Base-by-base conservation (phyloP, 1,140 invertebrate species). In the Stegodyphus mimosarum region DNA sequence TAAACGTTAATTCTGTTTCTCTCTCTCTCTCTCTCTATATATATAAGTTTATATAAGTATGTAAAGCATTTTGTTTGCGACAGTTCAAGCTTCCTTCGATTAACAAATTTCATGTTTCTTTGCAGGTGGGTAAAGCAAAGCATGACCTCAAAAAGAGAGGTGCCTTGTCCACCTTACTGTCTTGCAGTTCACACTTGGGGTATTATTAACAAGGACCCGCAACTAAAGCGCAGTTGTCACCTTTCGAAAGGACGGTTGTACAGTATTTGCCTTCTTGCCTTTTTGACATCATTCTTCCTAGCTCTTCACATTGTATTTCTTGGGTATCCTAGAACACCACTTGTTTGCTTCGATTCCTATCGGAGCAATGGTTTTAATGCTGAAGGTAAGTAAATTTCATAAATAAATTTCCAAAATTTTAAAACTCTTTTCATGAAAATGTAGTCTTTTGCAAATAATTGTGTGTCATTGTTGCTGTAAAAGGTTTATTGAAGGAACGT, bases 271-370 rank as follows among this genome's bases (percentile, higher is more conserved):
- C 70, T 87, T 7, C 55, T 87, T 33, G 86, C 79, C 51, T 83
- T 83, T 49, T 51, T 87, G 11, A 74, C 84, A 15, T 87, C 76
- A 17, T 75, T 83, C 60, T 84, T 74, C 75, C 69, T 87, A 48
- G 85, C 84, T 3, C 75, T 87, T 49, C 86, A 83, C 63, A n/a
- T 87, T 7, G 79, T 87, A 5, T 87, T 87, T 63, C 71, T 84
- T 7, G 72, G 74, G 10, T 87, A 80, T 50, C 73, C 78, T 1
- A 18, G 67, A 50, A 76, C 73, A 33, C 74, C 73, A 6, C 13
- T 84, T 48, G 69, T 79, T 15, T 83, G 79, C 52, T 60, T 73
- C 9, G 86, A 79, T 87, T 85, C 81, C 48, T 87, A 84, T 53
- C 51, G 73, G 17, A 73, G 53, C 50, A 69, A 55, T 11, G 13